Conservation (phyloP, 2,797 vertebrate species). For the Scolopax bukidnonensis region DNA sequence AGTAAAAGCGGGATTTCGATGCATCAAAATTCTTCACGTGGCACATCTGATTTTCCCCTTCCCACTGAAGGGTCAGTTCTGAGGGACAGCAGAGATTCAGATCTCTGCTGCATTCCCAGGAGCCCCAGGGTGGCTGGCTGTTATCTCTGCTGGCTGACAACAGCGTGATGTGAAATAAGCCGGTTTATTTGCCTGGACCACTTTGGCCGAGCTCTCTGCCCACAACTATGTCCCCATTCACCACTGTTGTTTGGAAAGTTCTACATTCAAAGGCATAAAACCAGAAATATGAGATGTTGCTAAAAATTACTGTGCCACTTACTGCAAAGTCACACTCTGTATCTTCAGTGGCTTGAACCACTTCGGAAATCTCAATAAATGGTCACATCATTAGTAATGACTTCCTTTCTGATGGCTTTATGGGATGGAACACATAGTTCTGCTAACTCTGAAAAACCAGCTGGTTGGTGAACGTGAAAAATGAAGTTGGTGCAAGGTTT, state of each 20-base stretch:
- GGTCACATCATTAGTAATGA: background rate
- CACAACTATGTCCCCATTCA: slow-evolving; percentile 13
- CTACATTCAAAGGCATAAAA: background rate
- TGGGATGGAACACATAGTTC: background rate
- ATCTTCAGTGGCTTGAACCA: background rate
- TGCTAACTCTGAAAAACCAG: background rate
- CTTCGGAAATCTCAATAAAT: background rate
- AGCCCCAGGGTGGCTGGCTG: background rate
- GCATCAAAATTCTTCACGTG: background rate
- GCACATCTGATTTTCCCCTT: background rate
- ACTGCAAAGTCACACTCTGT: background rate
- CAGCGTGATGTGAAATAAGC: background rate
- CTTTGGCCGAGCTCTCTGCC: background rate
- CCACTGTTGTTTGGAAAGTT: slow-evolving; percentile 20
- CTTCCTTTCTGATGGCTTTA: slow-evolving; percentile 1
- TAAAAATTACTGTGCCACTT: background rate
- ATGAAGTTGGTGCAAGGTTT: background rate
- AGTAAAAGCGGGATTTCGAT: background rate
- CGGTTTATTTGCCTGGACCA: slow-evolving; percentile 7
- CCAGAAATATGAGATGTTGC: background rate
- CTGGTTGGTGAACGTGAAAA: background rate
- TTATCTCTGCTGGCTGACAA: background rate
- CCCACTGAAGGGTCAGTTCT: background rate
- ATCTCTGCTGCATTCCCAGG: background rate
- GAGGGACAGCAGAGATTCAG: background rate